phyloP scores from a whole-genome alignment of 2,797 vertebrate genomes.

The Choloepus didactylus region DNA sequence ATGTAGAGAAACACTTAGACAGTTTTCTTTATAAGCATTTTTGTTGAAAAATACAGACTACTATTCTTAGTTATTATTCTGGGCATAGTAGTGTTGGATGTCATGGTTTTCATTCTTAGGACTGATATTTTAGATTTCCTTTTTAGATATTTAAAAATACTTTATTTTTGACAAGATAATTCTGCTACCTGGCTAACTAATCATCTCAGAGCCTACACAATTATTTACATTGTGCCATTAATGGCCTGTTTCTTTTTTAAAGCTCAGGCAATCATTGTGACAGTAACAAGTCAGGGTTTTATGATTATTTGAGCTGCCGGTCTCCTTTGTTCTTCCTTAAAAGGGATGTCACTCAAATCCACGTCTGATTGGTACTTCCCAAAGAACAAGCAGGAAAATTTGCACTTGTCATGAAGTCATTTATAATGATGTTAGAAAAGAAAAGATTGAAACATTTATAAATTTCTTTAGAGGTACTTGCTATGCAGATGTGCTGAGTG shows the following conservation, averaged over 20 bases:
- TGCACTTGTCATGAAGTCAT: constrained; percentile 81
- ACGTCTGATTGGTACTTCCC: constrained; percentile 79
- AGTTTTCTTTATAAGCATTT: constrained; percentile 14
- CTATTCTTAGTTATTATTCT: constrained; percentile 59
- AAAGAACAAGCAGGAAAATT: constrained; percentile 81
- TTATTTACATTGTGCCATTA: constrained; percentile 83
- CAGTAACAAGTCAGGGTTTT: constrained; percentile 79
- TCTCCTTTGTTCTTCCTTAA: constrained; percentile 85
- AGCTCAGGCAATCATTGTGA: constrained; percentile 81
- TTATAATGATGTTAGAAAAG: constrained; percentile 80
- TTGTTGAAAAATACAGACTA: constrained; percentile 35
- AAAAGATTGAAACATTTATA: constrained; percentile 79
- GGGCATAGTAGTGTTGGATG: not conserved
- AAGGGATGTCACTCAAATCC: constrained; percentile 84
- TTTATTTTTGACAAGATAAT: constrained; percentile 84
- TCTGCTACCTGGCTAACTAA: constrained; percentile 76
- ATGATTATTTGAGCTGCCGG: constrained; percentile 80
- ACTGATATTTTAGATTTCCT: constrained; percentile 59
- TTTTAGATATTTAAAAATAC: constrained; percentile 81
- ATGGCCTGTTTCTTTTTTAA: constrained; percentile 81
- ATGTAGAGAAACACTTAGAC: constrained; percentile 1
- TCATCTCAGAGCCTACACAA: constrained; percentile 67
- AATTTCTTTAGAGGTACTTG: constrained; percentile 75
- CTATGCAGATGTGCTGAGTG: constrained; percentile 69
- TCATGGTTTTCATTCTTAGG: constrained; percentile 61